Evolutionary conservation across 1,140 invertebrate species (phyloP).

Genomic region (Episyrphus balteatus): DNA sequence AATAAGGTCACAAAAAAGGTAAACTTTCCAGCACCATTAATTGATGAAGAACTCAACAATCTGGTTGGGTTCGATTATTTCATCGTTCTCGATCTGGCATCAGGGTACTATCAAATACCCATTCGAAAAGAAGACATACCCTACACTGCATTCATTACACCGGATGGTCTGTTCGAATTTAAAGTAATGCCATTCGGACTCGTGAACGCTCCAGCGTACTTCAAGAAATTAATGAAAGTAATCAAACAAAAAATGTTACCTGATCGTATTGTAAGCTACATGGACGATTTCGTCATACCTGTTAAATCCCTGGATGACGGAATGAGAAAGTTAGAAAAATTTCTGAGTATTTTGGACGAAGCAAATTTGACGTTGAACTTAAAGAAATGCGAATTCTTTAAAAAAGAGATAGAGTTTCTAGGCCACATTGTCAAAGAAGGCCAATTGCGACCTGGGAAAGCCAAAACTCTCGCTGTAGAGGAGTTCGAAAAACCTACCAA

Average conservation of each 20-base stretch:
- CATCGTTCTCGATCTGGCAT: background rate
- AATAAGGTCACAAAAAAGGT: background rate
- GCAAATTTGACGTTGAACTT: background rate
- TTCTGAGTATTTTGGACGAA: background rate
- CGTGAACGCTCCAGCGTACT: background rate
- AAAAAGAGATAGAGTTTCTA: background rate
- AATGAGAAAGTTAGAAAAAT: too few relatives aligned
- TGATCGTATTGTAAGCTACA: background rate
- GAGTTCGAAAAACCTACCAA: too few relatives aligned
- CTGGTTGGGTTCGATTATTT: background rate
- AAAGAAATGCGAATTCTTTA: background rate
- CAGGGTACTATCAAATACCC: too few relatives aligned
- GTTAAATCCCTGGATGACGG: slow-evolving; percentile 9
- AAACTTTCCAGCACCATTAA: background rate
- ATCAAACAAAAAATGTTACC: background rate
- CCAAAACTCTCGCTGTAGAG: background rate
- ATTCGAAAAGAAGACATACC: background rate
- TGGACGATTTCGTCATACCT: too few relatives aligned
- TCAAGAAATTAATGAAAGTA: too few relatives aligned
- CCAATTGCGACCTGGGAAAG: background rate
- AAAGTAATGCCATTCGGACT: too few relatives aligned
- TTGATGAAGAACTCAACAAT: background rate
- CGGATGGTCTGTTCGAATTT: too few relatives aligned
- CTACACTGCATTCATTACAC: too few relatives aligned
- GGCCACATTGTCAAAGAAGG: background rate